Percentiles rank a stretch among this genome's conserved stretches.
Evolutionary conservation across 2,113 vertebrate species (phyloP).

Genomic region (Cryptoleucopteryx plumbea): DNA sequence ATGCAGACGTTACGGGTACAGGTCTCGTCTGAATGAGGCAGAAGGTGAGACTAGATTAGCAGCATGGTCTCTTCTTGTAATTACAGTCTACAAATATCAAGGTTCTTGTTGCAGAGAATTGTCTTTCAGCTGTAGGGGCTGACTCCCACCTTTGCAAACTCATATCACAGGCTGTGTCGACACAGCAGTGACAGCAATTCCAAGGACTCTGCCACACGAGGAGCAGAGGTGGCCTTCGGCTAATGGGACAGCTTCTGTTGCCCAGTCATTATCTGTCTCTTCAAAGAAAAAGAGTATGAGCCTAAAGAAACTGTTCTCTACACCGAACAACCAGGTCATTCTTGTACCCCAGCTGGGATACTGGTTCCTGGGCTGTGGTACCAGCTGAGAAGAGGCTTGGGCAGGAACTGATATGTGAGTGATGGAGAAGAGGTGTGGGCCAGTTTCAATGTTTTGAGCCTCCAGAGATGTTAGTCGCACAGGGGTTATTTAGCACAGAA

Average conservation of each 20-base stretch:
- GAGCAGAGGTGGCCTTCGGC: neutral
- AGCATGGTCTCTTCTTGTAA: neutral
- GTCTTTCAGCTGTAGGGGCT: neutral
- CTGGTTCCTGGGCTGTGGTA: neutral
- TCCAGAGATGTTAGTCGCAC: neutral
- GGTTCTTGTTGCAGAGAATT: neutral
- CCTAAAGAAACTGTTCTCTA: neutral
- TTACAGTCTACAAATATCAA: neutral
- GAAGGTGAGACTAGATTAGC: conserved; percentile 43
- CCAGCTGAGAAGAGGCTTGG: neutral
- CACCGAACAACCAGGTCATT: no score
- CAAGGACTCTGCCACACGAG: neutral
- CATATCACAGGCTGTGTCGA: neutral
- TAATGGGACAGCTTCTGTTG: neutral
- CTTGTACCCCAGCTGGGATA: neutral
- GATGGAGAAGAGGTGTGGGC: neutral
- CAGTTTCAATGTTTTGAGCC: neutral
- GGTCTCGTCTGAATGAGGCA: neutral
- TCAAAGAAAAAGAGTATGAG: neutral
- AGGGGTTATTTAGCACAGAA: neutral
- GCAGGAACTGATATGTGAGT: accelerated
- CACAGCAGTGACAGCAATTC: neutral
- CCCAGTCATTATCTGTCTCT: neutral
- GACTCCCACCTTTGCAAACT: neutral
- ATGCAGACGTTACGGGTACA: conserved; percentile 17